These are phyloP conservation scores for Pegea sp. DNA, from an alignment of 23 tunicate species.

Conservation along the genomic window DNA sequence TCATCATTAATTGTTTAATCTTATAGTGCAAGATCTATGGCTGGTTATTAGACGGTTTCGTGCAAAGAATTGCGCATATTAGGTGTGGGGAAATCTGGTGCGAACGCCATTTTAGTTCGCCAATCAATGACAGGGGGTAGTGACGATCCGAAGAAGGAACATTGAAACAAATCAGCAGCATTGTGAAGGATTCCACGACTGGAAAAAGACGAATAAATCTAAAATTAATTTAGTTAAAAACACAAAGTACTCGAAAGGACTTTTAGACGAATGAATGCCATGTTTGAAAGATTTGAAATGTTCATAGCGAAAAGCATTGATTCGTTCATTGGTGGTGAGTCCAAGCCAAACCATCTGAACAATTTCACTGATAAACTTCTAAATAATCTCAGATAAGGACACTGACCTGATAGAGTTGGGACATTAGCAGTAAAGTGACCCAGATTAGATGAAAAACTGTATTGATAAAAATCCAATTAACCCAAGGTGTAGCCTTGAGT, in stretches of 20 bases:
- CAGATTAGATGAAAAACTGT: slow-evolving; percentile 40
- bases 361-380: no score
- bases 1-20: no score
- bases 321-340: slow-evolving; percentile 75
- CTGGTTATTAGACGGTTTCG: slow-evolving; percentile 20
- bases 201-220: neutral
- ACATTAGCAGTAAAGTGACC: slow-evolving; percentile 43
- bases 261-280: slow-evolving; percentile 40
- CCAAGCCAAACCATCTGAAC: slow-evolving; percentile 58
- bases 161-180: slow-evolving; percentile 68
- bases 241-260: slow-evolving; percentile 61
- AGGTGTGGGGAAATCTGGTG: slow-evolving; percentile 27
- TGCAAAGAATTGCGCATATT: slow-evolving; percentile 8
- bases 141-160: slow-evolving; percentile 31
- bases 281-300: slow-evolving; percentile 35
- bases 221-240: neutral
- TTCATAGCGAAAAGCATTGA: slow-evolving; percentile 52
- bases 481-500: slow-evolving; percentile 98
- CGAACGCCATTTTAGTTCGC: slow-evolving; percentile 56
- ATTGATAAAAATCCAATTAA: slow-evolving; percentile 62
- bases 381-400: no score
- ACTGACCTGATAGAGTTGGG: slow-evolving; percentile 69
- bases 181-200: slow-evolving; percentile 68
- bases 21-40: no score
- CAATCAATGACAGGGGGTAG: slow-evolving; percentile 47